These are phyloP conservation scores for Pogonognathellus flavescens DNA, from an alignment of 1,140 invertebrate species.

Conservation along the genomic window DNA sequence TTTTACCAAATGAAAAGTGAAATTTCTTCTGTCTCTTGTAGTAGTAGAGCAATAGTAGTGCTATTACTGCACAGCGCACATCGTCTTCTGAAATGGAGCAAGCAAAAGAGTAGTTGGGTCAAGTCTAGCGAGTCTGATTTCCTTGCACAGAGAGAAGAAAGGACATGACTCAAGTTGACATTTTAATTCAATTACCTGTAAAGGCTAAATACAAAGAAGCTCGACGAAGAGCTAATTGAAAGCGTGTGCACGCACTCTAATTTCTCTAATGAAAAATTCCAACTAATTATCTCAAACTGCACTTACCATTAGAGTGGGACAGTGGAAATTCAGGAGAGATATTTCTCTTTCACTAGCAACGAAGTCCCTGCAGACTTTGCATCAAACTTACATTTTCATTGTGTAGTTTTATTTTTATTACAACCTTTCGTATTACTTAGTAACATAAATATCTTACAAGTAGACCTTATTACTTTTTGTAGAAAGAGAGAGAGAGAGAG, in stretches of 20 bases:
- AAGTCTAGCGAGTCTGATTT: slow-evolving; percentile 16
- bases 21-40: too few species aligned
- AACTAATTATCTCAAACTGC: slow-evolving; percentile 19
- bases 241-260: slow-evolving; percentile 30
- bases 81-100: too few species aligned
- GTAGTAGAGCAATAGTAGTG: too few species aligned
- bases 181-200: slow-evolving; percentile 48
- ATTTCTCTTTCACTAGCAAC: neutral
- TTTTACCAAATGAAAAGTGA: too few species aligned
- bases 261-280: slow-evolving; percentile 44
- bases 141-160: neutral
- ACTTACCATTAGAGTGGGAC: neutral
- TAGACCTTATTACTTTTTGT: too few species aligned
- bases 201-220: slow-evolving; percentile 26
- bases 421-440: too few species aligned
- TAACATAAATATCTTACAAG: too few species aligned
- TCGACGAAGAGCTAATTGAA: slow-evolving; percentile 20
- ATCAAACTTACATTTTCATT: neutral
- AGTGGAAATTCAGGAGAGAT: neutral
- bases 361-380: neutral
- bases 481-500: too few species aligned
- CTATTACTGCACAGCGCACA: too few species aligned
- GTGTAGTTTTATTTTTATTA: too few species aligned
- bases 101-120: neutral
- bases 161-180: slow-evolving; percentile 25